Percentiles rank a stretch among this genome's conserved stretches.
phyloP scores from a whole-genome alignment of 2,797 vertebrate species.

The Tarsius wallacei region DNA sequence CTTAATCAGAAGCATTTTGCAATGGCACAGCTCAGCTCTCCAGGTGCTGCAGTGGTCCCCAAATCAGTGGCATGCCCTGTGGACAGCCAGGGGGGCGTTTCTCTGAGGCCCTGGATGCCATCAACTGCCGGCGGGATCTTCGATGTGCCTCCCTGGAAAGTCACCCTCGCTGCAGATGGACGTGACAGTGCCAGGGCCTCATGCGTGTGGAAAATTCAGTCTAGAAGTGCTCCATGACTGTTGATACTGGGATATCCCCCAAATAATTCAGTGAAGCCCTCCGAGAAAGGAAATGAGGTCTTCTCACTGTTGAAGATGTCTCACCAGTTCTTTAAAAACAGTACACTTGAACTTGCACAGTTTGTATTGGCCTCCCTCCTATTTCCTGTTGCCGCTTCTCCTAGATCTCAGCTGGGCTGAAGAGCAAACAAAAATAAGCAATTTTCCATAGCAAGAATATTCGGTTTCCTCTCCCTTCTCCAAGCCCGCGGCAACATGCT shows the following conservation, averaged over 20 bases:
- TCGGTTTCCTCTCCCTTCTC: neutral
- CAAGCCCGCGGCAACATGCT: rapidly evolving
- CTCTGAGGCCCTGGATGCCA: neutral
- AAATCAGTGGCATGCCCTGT: neutral
- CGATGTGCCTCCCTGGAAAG: neutral
- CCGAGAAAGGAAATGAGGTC: neutral
- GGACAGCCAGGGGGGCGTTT: neutral
- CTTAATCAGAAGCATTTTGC: neutral
- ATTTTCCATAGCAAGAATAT: constrained; percentile 20
- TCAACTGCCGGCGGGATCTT: too few relatives aligned
- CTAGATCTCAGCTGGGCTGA: neutral
- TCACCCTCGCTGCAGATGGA: rapidly evolving
- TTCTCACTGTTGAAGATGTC: neutral
- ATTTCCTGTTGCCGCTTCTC: constrained; percentile 57
- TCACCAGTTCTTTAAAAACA: neutral
- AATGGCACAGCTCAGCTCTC: neutral
- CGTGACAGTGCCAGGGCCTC: neutral
- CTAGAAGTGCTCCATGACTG: neutral
- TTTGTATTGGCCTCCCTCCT: constrained; percentile 62
- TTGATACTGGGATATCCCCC: neutral
- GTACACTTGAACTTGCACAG: neutral
- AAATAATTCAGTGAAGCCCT: neutral
- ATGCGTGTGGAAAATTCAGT: rapidly evolving
- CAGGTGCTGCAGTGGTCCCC: rapidly evolving
- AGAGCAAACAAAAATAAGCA: constrained; percentile 65